phyloP scores from a whole-genome alignment of 2,113 vertebrate species.

The Charadrius vociferus region DNA sequence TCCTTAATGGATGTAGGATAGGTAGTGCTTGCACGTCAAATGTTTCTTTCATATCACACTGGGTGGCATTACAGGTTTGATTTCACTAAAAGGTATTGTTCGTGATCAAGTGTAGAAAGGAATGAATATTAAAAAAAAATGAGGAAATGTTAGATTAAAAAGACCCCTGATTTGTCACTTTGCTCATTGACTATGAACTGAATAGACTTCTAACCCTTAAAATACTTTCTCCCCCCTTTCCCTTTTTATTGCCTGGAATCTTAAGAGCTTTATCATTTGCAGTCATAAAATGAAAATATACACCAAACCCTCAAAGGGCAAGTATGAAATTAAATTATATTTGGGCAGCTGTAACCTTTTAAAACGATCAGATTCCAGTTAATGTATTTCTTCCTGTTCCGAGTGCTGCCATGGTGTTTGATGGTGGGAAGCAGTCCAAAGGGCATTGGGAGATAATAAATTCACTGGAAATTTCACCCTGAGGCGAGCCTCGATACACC shows the following conservation, averaged over 20 bases:
- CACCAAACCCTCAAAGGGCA: constrained; percentile 88
- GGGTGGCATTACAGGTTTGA: constrained; percentile 35
- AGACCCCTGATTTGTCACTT: constrained; percentile 74
- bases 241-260: constrained; percentile 83
- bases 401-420: constrained; percentile 83
- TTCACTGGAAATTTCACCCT: constrained; percentile 83
- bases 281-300: constrained; percentile 88
- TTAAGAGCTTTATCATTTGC: constrained; percentile 87
- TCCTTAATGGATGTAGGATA: background rate
- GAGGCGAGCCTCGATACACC: constrained; percentile 78
- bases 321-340: constrained; percentile 90
- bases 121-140: constrained; percentile 20
- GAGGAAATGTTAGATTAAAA: constrained; percentile 55
- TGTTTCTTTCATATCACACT: background rate
- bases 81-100: constrained; percentile 11
- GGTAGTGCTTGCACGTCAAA: background rate
- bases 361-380: constrained; percentile 86
- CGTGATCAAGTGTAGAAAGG: constrained; percentile 11
- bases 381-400: constrained; percentile 87
- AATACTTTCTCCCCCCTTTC: constrained; percentile 70
- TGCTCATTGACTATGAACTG: constrained; percentile 67
- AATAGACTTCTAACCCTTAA: constrained; percentile 80
- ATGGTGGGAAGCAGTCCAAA: constrained; percentile 84
- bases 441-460: constrained; percentile 86
- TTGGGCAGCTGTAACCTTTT: constrained; percentile 88